These are phyloP conservation scores for Crax fasciolata DNA, from an alignment of 2,797 vertebrate species.

Conservation along the genomic window DNA sequence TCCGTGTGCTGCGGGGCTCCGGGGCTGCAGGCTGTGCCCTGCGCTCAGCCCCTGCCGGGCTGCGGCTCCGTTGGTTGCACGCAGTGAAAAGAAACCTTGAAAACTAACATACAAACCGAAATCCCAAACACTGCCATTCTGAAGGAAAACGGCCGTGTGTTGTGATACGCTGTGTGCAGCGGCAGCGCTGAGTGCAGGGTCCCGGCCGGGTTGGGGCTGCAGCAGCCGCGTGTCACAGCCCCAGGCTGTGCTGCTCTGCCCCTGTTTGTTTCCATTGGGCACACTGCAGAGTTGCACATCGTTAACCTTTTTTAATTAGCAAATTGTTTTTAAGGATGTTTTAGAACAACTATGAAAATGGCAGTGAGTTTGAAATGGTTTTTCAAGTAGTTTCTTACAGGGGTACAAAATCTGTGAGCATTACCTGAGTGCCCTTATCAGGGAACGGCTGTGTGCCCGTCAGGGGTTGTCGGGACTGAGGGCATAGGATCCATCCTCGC, in stretches of 20 bases:
- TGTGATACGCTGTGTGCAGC: no score
- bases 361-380: not conserved
- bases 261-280: no score
- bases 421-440: not conserved
- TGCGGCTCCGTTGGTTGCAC: no score
- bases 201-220: no score
- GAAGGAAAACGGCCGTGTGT: not conserved
- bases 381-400: not conserved
- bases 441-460: not conserved
- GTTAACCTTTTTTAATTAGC: not conserved
- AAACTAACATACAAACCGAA: not conserved
- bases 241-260: no score
- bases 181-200: no score
- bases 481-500: constrained; percentile 9
- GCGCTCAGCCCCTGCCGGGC: not conserved
- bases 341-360: not conserved
- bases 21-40: no score
- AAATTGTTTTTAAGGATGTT: not conserved
- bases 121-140: rapidly evolving
- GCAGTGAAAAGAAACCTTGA: no score
- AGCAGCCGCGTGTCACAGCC: no score
- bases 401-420: not conserved
- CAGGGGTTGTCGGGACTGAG: not conserved
- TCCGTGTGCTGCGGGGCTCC: no score
- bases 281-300: not conserved